Conservation (phyloP, 2,888 invertebrate genomes). For the Zygaena filipendulae region DNA sequence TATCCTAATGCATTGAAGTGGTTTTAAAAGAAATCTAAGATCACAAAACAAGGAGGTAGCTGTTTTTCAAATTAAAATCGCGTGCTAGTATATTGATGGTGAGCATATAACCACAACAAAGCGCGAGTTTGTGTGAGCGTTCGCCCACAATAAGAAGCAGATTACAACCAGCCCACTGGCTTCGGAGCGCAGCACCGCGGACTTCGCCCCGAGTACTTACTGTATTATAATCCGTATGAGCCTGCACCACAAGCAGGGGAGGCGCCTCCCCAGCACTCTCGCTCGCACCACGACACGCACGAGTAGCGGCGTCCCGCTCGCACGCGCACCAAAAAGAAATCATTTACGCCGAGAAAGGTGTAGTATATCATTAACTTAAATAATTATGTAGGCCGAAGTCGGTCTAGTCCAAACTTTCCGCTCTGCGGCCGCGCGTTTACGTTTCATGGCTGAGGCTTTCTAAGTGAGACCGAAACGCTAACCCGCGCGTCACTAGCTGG, state of each 20-base stretch:
- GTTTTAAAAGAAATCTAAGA: too few relatives aligned
- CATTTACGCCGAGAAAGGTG: conserved; percentile 51
- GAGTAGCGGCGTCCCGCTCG: conserved; percentile 21
- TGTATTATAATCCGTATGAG: conserved; percentile 32
- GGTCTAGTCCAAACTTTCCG: conserved; percentile 19
- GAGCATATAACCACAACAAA: too few relatives aligned
- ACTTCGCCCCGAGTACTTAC: too few relatives aligned
- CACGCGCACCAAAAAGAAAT: conserved; percentile 39
- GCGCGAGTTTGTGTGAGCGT: too few relatives aligned
- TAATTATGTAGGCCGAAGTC: conserved; percentile 43
- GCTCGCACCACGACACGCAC: too few relatives aligned
- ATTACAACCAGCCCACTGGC: conserved; percentile 39
- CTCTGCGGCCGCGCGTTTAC: conserved; percentile 21
- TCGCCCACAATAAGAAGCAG: too few relatives aligned
- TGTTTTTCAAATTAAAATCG: too few relatives aligned
- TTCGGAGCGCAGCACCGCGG: conserved; percentile 29
- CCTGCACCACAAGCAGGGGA: conserved; percentile 26
- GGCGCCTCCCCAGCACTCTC: conserved; percentile 31
- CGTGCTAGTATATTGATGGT: too few relatives aligned
- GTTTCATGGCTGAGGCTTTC: too few relatives aligned
- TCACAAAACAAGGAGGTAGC: too few relatives aligned
- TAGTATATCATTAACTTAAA: conserved; percentile 64
- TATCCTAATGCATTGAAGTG: too few relatives aligned
- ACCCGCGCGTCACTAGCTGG: conserved; percentile 23
- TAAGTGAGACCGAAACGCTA: conserved; percentile 19